Evolutionary conservation across 2,888 invertebrate species (phyloP), one percentile per base, ranked within the genome.

Genomic region (Microctonus brassicae): DNA sequence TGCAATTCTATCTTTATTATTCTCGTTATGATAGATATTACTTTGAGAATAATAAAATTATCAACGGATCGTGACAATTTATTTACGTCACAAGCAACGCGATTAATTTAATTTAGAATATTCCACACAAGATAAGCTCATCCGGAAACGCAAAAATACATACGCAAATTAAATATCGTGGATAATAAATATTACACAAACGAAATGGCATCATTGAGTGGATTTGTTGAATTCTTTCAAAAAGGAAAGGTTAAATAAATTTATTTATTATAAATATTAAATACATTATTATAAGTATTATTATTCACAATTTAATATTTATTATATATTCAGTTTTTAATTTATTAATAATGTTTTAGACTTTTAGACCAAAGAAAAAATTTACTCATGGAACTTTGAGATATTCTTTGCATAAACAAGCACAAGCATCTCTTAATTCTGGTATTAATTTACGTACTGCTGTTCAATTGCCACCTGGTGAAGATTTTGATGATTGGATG

Each of bases 401-500:
- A 60, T 95, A 95, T 87, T 94, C 95, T 64, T 89, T 97, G 33
- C 95, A 97, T 84, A 97, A 97, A 87, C 95, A 96, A 82, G 97
- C 97, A 0, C 95, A 96, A 86, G 97, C 97, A 13, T 96, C 96
- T 66, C 88, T 97, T 20, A 95, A 94, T 87, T 95, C 96, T 2
- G 97, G 97, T 3, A 93, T 97, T 72, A 96, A 97, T 89, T 90
- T 97, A 72, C 90, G 94, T 73, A 88, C 90, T 63, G 96, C 94
- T 1, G 97, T 97, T 0, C 92, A 93, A 83, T 88, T 97, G 73
- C 97, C 97, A 1, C 91, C 91, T 33, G 93, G 93, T 5, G 97
- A 97, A 88, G 94, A 95, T 86, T 87, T 94, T 65, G 95, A 95
- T 82, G 97, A 97, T 86, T 97, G 97, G 97, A 91, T 96, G 47